These are phyloP conservation scores for Adelognathus sp. DNA, from an alignment of 2,888 invertebrate genomes.

Conservation along the genomic window DNA sequence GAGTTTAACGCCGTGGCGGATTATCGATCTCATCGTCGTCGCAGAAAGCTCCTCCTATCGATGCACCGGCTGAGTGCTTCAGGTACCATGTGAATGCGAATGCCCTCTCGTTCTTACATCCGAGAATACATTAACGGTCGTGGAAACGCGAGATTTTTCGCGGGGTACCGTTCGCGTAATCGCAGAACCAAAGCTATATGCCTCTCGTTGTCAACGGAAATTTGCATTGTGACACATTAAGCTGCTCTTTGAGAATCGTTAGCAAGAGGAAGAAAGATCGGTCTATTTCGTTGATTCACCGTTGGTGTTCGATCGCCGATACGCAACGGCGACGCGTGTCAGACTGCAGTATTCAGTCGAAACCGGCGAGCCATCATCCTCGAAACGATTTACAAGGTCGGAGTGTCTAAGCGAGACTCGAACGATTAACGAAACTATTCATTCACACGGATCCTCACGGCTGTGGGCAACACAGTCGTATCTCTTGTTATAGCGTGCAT, in stretches of 20 bases:
- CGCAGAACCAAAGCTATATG: neutral
- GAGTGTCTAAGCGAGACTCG: neutral
- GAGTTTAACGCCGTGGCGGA: slow-evolving; percentile 63
- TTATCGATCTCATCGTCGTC: slow-evolving; percentile 69
- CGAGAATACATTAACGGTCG: slow-evolving; percentile 71
- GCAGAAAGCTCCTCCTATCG: slow-evolving; percentile 63
- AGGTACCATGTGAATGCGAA: slow-evolving; percentile 31
- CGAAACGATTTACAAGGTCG: neutral
- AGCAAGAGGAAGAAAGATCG: neutral
- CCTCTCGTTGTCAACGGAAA: slow-evolving; percentile 48
- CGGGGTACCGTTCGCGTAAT: neutral
- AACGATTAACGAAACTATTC: slow-evolving; percentile 10
- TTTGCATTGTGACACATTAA: slow-evolving; percentile 50
- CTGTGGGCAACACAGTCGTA: neutral
- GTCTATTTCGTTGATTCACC: neutral
- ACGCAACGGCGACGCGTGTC: neutral
- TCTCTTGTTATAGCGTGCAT: slow-evolving; percentile 28
- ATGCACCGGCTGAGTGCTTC: slow-evolving; percentile 52
- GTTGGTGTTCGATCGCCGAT: neutral
- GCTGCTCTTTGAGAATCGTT: neutral
- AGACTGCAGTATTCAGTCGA: neutral
- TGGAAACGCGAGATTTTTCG: slow-evolving; percentile 29
- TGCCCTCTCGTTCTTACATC: slow-evolving; percentile 63
- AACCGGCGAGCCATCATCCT: neutral
- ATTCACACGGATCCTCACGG: neutral